These are phyloP conservation scores for Podiceps cristatus DNA, from an alignment of 2,113 vertebrate genomes.

Conservation along the genomic window DNA sequence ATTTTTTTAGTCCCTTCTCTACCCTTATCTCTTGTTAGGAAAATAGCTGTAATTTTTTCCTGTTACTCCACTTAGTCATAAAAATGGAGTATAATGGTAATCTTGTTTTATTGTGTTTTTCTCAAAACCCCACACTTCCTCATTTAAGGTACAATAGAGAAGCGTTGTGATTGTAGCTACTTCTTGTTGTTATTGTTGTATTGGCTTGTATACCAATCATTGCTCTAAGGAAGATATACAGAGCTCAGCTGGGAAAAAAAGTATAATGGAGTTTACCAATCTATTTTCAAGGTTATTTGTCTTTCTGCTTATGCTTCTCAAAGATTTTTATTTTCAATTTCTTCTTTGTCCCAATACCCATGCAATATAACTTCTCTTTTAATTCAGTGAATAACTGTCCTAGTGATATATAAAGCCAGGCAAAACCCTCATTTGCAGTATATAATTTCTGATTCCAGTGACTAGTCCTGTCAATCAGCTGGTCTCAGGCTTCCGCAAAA, in stretches of 20 bases:
- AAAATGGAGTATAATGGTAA: neutral
- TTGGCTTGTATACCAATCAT: neutral
- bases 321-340: neutral
- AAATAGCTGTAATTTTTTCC: neutral
- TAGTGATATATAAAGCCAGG: neutral
- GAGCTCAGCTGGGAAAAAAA: neutral
- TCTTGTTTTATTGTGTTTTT: neutral
- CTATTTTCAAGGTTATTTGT: neutral
- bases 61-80: neutral
- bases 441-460: slow-evolving; percentile 5
- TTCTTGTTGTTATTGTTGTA: neutral
- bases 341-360: neutral
- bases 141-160: neutral
- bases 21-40: neutral
- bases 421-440: slow-evolving; percentile 15
- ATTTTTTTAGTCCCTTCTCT: neutral
- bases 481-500: neutral
- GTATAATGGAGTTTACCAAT: neutral
- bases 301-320: neutral
- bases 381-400: neutral
- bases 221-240: neutral
- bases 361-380: neutral
- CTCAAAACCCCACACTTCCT: neutral
- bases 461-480: slow-evolving; percentile 10
- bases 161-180: neutral